These are phyloP conservation scores for Marronus borbonicus DNA, from an alignment of 2,888 invertebrate genomes.

Conservation along the genomic window DNA sequence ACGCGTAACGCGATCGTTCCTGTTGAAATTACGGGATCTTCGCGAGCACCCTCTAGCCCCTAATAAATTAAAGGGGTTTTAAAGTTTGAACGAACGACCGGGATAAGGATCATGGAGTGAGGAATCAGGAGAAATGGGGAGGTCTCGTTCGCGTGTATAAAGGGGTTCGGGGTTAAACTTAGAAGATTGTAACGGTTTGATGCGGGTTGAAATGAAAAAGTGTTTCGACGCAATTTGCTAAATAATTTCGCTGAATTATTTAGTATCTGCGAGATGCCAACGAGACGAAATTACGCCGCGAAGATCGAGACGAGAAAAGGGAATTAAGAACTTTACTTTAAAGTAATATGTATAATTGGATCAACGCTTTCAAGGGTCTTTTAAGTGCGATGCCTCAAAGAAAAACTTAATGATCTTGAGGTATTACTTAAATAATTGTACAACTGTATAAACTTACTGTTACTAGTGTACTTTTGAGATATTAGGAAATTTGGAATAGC, in stretches of 20 bases:
- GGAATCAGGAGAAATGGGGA: background rate
- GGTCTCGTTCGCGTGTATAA: background rate
- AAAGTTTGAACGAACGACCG: conserved; percentile 15
- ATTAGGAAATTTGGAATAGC: too few relatives aligned
- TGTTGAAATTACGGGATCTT: conserved; percentile 61
- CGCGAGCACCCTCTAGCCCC: conserved; percentile 49
- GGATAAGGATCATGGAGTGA: background rate
- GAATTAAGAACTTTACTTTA: too few relatives aligned
- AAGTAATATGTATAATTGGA: too few relatives aligned
- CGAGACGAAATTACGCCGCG: background rate
- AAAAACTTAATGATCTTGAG: too few relatives aligned
- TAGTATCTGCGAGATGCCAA: conserved; percentile 12
- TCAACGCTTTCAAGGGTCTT: too few relatives aligned
- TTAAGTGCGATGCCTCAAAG: too few relatives aligned
- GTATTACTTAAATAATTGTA: too few relatives aligned
- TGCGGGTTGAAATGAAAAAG: conserved; percentile 36
- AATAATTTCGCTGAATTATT: conserved; percentile 43
- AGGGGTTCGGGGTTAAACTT: background rate
- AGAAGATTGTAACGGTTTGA: background rate
- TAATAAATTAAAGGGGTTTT: conserved; percentile 45
- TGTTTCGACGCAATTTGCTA: conserved; percentile 36
- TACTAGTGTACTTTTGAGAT: too few relatives aligned
- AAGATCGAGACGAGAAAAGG: background rate
- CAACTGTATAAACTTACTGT: too few relatives aligned
- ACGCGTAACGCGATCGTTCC: conserved; percentile 61